Base-by-base conservation (phyloP, 2,113 vertebrate genomes). In the Aspidoscelis tigris region DNA sequence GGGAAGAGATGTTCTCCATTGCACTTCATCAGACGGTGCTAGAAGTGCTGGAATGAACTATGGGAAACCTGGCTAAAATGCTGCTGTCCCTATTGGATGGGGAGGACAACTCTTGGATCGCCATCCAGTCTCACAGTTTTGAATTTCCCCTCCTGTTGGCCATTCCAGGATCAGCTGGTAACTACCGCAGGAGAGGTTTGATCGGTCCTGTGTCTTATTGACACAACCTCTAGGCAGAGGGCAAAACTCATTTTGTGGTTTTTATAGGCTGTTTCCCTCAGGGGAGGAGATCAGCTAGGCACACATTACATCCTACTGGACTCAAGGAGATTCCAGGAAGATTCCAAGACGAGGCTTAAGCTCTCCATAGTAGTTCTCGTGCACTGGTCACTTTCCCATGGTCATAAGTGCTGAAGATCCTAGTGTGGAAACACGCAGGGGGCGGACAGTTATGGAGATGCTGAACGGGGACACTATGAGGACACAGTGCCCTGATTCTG, bases 1-100 rank as follows among this genome's bases (percentile, higher is more conserved):
- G 98, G 98, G 97, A 98, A 91, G 94, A 96, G 71, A 94, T 98
- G 94, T 98, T 98, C 83, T 97, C 97, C 64, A 97, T 98, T 0
- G 95, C 94, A 24, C 95, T 98, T 71, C 88, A 91, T 84, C 96
- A 92, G 43, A 90, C 88, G 58, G 75, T 93, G 74, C 94, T 94
- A 58, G 92, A 94, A 26, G 80, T 79, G 4, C 20, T 79, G 20
- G 58, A 88, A n/a, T 88, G 84, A 77, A 41, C 7, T 43, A 64
- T 58, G 43, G 68, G 50, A 71, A 33, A 33, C 18, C 55, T 71
- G 41, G n/a, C 66, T 78, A 18, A 26, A 18, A 21, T 8, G 12
- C 72, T 53, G 73, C 69, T 50, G 6, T 72, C 58, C 21, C 26
- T 78, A 14, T 18, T 7, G 50, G 26, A 64, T 47, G 44, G 53